Evolutionary conservation across 2,113 vertebrate species (phyloP).

Genomic region (Gnathonemus longibarbis): DNA sequence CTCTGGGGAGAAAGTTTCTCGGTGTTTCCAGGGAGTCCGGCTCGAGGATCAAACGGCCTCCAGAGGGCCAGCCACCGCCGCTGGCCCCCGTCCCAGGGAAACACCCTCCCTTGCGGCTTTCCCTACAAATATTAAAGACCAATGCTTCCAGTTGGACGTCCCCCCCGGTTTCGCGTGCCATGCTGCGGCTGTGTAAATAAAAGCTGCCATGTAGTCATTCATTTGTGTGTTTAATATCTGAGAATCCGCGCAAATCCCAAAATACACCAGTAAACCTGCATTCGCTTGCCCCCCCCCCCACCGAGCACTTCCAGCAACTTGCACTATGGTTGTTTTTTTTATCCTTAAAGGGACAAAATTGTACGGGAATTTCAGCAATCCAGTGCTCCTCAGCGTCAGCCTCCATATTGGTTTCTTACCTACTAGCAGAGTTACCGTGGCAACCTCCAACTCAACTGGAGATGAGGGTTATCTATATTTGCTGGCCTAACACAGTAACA

Average conservation of each 20-base stretch:
- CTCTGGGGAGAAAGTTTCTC: slow-evolving; percentile 27
- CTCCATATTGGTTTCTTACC: background rate
- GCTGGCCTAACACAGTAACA: background rate
- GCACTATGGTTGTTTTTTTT: background rate
- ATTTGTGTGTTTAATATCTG: slow-evolving; percentile 52
- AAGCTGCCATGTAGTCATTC: slow-evolving; percentile 39
- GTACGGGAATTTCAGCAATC: background rate
- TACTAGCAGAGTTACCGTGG: background rate
- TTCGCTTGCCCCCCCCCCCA: slow-evolving; percentile 27
- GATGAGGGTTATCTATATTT: background rate
- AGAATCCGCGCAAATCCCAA: slow-evolving; percentile 41
- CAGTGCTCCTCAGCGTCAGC: background rate
- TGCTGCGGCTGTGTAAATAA: slow-evolving; percentile 52
- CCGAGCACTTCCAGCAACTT: background rate
- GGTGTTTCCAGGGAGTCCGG: slow-evolving; percentile 55
- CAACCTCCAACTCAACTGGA: background rate
- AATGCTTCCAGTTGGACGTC: slow-evolving; percentile 52
- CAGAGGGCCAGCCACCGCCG: slow-evolving; percentile 51
- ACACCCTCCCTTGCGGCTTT: slow-evolving; percentile 68
- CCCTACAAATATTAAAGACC: slow-evolving; percentile 74
- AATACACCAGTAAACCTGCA: slow-evolving; percentile 36
- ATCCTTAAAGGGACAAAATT: background rate
- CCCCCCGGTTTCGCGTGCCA: slow-evolving; percentile 53
- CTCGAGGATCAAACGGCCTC: slow-evolving; percentile 54
- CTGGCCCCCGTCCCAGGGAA: slow-evolving; percentile 55